phyloP scores from a whole-genome alignment of 2,113 vertebrate species.

The Lycaon pictus region DNA sequence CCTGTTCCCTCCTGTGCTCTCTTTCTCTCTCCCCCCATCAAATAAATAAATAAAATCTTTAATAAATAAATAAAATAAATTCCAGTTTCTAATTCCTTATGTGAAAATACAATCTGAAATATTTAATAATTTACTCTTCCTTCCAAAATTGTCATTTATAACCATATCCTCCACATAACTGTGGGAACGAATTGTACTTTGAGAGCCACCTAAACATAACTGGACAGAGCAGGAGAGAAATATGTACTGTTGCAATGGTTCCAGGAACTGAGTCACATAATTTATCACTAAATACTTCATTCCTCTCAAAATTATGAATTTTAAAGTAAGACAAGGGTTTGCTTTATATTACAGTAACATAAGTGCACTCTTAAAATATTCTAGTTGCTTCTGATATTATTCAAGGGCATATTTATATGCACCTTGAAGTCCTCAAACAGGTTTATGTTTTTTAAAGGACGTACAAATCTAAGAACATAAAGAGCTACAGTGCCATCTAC shows the following conservation, averaged over 20 bases:
- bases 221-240: background rate
- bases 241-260: background rate
- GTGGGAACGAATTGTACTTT: slow-evolving; percentile 30
- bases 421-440: background rate
- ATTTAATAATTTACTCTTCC: slow-evolving; percentile 14
- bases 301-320: slow-evolving; percentile 55
- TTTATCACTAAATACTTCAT: background rate
- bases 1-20: no score
- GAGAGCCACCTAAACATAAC: background rate
- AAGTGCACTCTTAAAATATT: slow-evolving; percentile 13
- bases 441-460: background rate
- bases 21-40: no score
- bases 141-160: background rate
- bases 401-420: slow-evolving; percentile 11
- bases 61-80: background rate
- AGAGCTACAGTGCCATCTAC: slow-evolving; percentile 81
- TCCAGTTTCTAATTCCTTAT: slow-evolving; percentile 22
- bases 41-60: no score
- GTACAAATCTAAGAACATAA: background rate
- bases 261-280: background rate
- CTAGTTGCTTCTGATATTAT: slow-evolving; percentile 11
- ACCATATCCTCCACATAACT: background rate
- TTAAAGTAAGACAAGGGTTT: slow-evolving; percentile 37
- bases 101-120: slow-evolving; percentile 24
- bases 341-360: background rate